A percentile compares a stretch with the other conserved stretches of the same genome.
These are phyloP conservation scores for Caloenas nicobarica DNA, from an alignment of 2,113 vertebrate genomes.

Conservation along the genomic window DNA sequence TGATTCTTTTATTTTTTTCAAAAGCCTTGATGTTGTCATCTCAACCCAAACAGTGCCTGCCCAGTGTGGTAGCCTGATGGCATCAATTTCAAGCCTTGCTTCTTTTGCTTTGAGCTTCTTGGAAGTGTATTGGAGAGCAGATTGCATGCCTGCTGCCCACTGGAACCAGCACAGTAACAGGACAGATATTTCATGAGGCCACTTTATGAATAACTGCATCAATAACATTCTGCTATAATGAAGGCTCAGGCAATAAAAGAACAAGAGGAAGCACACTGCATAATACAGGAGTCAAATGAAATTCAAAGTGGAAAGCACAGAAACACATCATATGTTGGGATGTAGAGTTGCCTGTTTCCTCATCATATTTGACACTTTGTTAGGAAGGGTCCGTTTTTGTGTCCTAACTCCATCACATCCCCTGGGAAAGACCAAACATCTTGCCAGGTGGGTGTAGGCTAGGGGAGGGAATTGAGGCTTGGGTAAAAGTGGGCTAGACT, in stretches of 20 bases:
- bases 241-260: not conserved
- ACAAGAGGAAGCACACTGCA: not conserved
- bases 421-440: not conserved
- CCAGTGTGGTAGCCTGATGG: not conserved
- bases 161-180: not conserved
- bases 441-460: not conserved
- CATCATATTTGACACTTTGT: not conserved
- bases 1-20: not conserved
- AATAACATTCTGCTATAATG: not conserved
- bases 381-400: not conserved
- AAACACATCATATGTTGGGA: not conserved
- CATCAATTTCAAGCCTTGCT: not conserved
- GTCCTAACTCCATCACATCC: not conserved
- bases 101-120: not conserved
- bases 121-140: not conserved
- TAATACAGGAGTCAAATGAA: not conserved
- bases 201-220: not conserved
- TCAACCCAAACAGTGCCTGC: not conserved
- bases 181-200: not conserved
- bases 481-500: not conserved
- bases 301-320: not conserved
- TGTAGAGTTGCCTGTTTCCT: not conserved
- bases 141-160: not conserved
- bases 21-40: not conserved
- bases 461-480: not conserved